Conservation (phyloP, 2,797 vertebrate species). For the Gadopsis bispinosus region DNA sequence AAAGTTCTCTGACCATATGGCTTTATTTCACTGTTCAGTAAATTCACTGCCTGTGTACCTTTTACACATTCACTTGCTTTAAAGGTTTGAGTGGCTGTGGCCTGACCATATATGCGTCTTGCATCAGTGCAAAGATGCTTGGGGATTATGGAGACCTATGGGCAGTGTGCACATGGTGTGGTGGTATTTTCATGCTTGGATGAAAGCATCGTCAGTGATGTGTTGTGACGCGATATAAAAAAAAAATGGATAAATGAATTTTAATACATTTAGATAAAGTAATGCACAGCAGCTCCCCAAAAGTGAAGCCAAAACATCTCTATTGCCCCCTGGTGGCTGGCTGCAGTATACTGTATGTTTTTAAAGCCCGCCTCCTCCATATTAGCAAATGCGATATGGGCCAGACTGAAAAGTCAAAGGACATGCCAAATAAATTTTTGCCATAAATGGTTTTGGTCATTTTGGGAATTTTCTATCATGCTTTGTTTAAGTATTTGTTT, state of each 20-base stretch:
- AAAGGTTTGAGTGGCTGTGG: constrained; percentile 37
- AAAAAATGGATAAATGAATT: background rate
- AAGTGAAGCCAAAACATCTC: no score
- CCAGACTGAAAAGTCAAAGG: no score
- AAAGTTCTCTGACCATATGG: constrained; percentile 35
- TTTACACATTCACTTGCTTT: constrained; percentile 39
- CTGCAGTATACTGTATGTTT: no score
- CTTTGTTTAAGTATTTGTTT: no score
- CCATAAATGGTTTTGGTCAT: no score
- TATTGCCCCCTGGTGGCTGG: no score
- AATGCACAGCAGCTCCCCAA: no score
- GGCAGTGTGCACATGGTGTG: background rate
- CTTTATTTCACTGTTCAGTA: constrained; percentile 62
- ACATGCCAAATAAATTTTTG: no score
- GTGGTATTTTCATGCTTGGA: constrained; percentile 9
- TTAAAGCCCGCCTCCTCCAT: no score
- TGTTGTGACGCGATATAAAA: background rate
- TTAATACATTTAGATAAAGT: background rate
- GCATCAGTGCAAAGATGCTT: constrained; percentile 9
- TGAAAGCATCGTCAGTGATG: background rate
- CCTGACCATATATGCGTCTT: constrained; percentile 9
- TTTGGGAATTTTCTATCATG: no score
- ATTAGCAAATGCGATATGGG: no score
- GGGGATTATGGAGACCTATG: background rate
- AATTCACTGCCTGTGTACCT: constrained; percentile 25